These are phyloP conservation scores for Cyclopterus lumpus DNA, from an alignment of 2,797 vertebrate genomes.

Conservation along the genomic window DNA sequence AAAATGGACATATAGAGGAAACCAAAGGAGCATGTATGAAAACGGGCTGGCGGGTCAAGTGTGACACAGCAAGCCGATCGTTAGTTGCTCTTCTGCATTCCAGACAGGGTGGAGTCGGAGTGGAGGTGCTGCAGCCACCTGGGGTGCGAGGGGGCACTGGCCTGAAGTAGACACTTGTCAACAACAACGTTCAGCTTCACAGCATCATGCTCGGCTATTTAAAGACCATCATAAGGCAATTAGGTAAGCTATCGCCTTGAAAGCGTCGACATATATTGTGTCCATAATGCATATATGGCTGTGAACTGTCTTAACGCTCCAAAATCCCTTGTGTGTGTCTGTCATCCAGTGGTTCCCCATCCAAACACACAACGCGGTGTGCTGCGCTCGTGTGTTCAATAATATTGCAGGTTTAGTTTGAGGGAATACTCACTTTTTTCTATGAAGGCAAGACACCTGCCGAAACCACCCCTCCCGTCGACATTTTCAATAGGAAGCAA, in stretches of 20 bases:
- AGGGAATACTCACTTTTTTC: conserved; percentile 65
- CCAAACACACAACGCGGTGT: conserved; percentile 14
- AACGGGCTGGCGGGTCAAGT: not conserved
- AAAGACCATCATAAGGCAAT: not conserved
- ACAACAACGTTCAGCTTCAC: not conserved
- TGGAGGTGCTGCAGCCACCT: conserved; percentile 22
- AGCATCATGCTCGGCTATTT: not conserved
- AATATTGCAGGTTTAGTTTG: not conserved
- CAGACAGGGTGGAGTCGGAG: conserved; percentile 53
- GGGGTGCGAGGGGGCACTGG: conserved; percentile 17
- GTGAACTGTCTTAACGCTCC: conserved; percentile 6
- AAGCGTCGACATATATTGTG: not conserved
- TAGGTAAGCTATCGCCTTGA: not conserved
- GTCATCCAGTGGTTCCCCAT: conserved; percentile 17
- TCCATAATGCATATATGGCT: not conserved
- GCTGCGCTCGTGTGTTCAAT: not conserved
- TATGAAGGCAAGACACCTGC: conserved; percentile 32
- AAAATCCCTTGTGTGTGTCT: conserved; percentile 61
- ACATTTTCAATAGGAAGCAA: conserved; percentile 42
- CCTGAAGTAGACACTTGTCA: conserved; percentile 1
- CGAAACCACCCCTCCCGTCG: not conserved
- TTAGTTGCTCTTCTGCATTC: conserved; percentile 68
- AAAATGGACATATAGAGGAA: not conserved
- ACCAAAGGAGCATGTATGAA: not conserved
- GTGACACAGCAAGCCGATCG: not conserved